Percentiles rank a stretch among this genome's conserved stretches.
phyloP scores from a whole-genome alignment of 1,140 invertebrate genomes.

The Rhopalosiphum maidis region DNA sequence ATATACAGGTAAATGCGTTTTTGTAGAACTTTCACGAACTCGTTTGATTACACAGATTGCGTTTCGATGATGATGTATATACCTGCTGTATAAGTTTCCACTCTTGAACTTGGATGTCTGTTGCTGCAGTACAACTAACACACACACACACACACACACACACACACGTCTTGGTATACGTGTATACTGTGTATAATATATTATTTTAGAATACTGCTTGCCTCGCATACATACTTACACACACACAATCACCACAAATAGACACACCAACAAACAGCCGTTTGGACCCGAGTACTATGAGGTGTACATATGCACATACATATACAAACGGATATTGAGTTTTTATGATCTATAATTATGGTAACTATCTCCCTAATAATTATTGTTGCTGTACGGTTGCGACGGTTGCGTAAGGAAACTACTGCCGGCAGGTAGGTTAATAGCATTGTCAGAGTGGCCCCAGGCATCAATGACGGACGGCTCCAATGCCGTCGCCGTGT shows the following conservation, averaged over 20 bases:
- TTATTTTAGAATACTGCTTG: constrained; percentile 8
- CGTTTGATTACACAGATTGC: not conserved
- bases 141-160: not conserved
- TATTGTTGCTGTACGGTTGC: constrained; percentile 39
- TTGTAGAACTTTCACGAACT: not conserved
- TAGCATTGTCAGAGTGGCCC: constrained; percentile 52
- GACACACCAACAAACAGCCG: not conserved
- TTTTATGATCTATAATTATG: constrained; percentile 57
- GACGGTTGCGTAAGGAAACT: constrained; percentile 15
- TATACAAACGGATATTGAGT: constrained; percentile 55
- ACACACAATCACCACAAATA: not conserved
- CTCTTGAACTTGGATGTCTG: not conserved
- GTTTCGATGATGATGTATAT: no score
- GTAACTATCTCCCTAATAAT: constrained; percentile 55
- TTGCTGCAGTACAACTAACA: not conserved
- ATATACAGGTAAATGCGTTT: not conserved
- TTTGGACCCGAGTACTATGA: constrained; percentile 8
- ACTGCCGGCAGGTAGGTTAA: constrained; percentile 53
- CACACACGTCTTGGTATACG: not conserved
- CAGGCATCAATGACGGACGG: constrained; percentile 47
- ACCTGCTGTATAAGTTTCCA: not conserved
- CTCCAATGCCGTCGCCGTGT: constrained; percentile 42
- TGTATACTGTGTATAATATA: not conserved
- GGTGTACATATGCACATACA: constrained; percentile 6
- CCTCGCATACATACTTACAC: not conserved